phyloP scores from a whole-genome alignment of 1,140 invertebrate genomes.

The Linepithema humile region DNA sequence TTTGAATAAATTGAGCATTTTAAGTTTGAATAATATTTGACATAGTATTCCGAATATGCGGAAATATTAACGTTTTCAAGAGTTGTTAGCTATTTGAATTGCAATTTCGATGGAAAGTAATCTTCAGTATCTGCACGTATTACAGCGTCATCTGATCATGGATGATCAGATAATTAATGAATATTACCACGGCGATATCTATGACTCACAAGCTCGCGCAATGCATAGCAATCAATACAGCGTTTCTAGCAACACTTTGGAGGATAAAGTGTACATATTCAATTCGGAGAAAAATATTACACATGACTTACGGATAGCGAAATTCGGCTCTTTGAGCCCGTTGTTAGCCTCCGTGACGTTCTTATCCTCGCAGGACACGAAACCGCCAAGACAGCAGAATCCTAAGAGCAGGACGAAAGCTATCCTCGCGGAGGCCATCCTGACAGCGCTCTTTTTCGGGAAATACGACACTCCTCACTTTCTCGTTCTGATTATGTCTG shows the following conservation, averaged over 20 bases:
- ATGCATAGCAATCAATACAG: constrained; percentile 19
- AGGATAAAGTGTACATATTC: too few species aligned
- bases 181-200: constrained; percentile 10
- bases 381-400: not conserved
- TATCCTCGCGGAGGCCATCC: constrained; percentile 7
- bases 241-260: not conserved
- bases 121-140: not conserved
- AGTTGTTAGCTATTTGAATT: too few species aligned
- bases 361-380: constrained; percentile 33
- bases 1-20: too few species aligned
- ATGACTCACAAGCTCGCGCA: not conserved
- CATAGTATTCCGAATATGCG: too few species aligned
- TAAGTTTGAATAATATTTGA: too few species aligned
- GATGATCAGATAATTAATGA: not conserved
- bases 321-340: constrained; percentile 77
- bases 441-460: constrained; percentile 5
- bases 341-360: constrained; percentile 68
- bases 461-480: constrained; percentile 39
- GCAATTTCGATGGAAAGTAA: too few species aligned
- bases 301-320: constrained; percentile 79
- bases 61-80: too few species aligned
- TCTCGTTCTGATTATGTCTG: constrained; percentile 16
- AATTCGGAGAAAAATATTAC: not conserved
- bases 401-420: constrained; percentile 16
- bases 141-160: not conserved